Conservation (phyloP, 2,797 vertebrate species). For the Hypotaenidia okinawae region DNA sequence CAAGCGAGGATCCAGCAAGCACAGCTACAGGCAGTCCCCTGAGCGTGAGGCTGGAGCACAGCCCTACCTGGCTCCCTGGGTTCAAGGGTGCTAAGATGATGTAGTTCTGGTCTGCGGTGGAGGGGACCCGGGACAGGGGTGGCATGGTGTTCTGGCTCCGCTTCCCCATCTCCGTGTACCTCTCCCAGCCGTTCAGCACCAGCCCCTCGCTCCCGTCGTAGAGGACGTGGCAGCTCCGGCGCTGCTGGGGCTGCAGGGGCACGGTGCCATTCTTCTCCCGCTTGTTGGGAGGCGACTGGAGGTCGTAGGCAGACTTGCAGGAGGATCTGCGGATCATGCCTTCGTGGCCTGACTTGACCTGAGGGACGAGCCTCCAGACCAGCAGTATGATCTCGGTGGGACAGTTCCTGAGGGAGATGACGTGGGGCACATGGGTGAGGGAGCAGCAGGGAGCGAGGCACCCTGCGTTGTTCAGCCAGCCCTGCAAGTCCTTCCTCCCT, state of each 20-base stretch:
- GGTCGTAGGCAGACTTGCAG: conserved; percentile 86
- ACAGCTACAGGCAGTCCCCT: accelerated
- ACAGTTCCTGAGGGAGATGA: conserved; percentile 82
- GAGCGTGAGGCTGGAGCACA: not conserved
- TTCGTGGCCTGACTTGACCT: conserved; percentile 85
- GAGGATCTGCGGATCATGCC: conserved; percentile 87
- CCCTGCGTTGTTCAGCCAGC: accelerated
- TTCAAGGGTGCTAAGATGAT: conserved; percentile 93
- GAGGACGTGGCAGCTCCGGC: conserved; percentile 84
- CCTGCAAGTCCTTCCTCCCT: not conserved
- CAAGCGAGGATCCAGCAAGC: not conserved
- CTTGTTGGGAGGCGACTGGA: conserved; percentile 83
- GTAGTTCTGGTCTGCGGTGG: conserved; percentile 91
- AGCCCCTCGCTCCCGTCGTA: conserved; percentile 77
- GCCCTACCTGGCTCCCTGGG: conserved; percentile 90
- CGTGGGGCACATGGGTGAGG: not conserved
- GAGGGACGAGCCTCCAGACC: conserved; percentile 90
- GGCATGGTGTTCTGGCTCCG: conserved; percentile 76
- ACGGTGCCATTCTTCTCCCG: conserved; percentile 80
- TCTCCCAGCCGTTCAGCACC: conserved; percentile 76
- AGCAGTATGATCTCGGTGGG: conserved; percentile 89
- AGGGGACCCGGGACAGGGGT: conserved; percentile 79
- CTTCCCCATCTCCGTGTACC: conserved; percentile 80
- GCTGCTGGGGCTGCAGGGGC: conserved; percentile 82
- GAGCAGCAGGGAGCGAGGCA: not conserved